These are phyloP conservation scores for Anniella stebbinsi DNA, from an alignment of 2,797 vertebrate species.

Conservation along the genomic window DNA sequence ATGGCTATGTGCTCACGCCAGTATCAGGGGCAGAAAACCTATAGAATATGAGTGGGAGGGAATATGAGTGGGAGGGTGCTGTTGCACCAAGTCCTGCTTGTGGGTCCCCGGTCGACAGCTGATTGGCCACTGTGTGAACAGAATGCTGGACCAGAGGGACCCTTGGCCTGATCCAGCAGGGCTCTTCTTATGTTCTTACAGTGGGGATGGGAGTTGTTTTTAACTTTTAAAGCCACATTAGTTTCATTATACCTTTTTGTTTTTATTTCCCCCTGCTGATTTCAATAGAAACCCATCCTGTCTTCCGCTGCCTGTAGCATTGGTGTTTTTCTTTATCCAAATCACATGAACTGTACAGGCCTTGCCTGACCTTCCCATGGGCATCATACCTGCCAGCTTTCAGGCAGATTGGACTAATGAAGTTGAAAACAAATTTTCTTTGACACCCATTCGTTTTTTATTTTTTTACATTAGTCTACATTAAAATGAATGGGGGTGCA, in stretches of 20 bases:
- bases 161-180: no score
- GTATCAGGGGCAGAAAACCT: no score
- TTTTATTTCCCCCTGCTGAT: not conserved
- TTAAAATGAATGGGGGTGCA: not conserved
- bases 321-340: not conserved
- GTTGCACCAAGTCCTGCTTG: no score
- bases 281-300: not conserved
- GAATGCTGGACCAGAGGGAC: no score
- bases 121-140: no score
- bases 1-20: no score
- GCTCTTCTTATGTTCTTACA: no score
- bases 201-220: not conserved
- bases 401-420: not conserved
- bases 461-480: not conserved
- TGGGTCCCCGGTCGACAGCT: no score
- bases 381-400: not conserved
- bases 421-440: not conserved
- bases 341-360: not conserved
- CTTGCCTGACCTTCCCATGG: not conserved
- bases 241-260: not conserved
- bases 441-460: not conserved
- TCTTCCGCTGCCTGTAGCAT: not conserved
- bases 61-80: no score
- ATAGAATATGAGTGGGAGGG: no score
- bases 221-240: not conserved